These are phyloP conservation scores for Protosalanx chinensis DNA, from an alignment of 2,797 vertebrate genomes.

Conservation along the genomic window DNA sequence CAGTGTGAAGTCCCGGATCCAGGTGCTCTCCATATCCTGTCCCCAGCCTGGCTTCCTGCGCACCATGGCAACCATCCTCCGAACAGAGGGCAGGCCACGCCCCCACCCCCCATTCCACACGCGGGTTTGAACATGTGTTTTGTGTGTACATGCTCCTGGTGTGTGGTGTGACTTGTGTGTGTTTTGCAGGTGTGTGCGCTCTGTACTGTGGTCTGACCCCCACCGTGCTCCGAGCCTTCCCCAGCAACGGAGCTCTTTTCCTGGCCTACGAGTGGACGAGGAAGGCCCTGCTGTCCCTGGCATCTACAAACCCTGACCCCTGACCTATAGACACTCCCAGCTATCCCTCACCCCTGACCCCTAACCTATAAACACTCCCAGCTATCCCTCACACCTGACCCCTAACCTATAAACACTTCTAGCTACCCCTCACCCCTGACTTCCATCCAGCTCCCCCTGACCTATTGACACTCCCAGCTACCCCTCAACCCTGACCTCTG, in stretches of 20 bases:
- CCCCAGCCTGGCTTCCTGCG: conserved; percentile 75
- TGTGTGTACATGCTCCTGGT: neutral
- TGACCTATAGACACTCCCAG: neutral
- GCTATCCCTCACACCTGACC: neutral
- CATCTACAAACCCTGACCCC: neutral
- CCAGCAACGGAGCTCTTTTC: conserved; percentile 42
- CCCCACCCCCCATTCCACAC: neutral
- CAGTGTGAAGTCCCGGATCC: conserved; percentile 82
- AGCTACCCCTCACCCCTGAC: too few relatives aligned
- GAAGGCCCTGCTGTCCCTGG: conserved; percentile 25
- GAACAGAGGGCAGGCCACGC: conserved; percentile 77
- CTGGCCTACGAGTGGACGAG: conserved; percentile 43
- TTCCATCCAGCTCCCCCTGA: too few relatives aligned
- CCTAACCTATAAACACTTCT: too few relatives aligned
- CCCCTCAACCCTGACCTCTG: too few relatives aligned
- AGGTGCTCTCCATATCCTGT: conserved; percentile 82
- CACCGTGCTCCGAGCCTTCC: conserved; percentile 32
- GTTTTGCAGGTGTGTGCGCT: conserved; percentile 37
- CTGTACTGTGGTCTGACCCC: conserved; percentile 54
- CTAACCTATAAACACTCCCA: neutral
- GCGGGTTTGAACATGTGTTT: neutral
- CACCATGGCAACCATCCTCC: conserved; percentile 69
- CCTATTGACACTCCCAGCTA: neutral
- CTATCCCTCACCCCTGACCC: neutral
- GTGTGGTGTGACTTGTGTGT: neutral